phyloP scores from a whole-genome alignment of 37 sponge, comb jelly and placozoan species.

The Aphrocallistes beatrix region DNA sequence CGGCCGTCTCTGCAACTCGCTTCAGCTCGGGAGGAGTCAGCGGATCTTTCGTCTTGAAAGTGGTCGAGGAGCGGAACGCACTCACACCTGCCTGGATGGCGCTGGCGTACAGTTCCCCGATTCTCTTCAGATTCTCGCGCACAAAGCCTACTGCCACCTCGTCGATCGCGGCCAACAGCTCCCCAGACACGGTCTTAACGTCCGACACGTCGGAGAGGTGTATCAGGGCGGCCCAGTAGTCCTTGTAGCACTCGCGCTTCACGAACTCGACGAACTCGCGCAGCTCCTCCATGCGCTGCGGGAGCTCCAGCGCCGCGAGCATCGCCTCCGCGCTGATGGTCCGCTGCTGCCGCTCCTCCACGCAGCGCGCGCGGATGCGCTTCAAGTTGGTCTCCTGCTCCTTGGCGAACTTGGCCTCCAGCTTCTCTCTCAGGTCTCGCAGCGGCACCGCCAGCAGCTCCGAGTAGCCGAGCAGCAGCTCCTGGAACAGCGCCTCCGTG shows the following conservation, averaged over 20 bases:
- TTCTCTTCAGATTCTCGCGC: neutral
- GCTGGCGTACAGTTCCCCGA: neutral
- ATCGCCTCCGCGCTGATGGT: neutral
- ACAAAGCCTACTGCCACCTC: neutral
- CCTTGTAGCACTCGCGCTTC: neutral
- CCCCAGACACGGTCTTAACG: neutral
- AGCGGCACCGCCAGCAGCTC: constrained; percentile 26
- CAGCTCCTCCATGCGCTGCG: neutral
- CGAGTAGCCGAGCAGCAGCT: constrained; percentile 60
- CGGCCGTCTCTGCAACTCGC: neutral
- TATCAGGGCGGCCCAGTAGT: neutral
- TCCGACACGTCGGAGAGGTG: neutral
- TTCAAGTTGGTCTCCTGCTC: constrained; percentile 49
- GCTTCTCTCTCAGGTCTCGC: constrained; percentile 8
- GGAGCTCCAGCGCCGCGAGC: neutral
- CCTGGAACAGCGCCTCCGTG: constrained; percentile 35
- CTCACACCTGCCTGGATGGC: neutral
- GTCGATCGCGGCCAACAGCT: neutral
- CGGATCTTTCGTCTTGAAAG: neutral
- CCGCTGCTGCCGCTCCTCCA: neutral
- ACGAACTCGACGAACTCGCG: neutral
- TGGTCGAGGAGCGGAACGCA: neutral
- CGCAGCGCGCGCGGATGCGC: constrained; percentile 55
- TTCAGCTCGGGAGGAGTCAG: neutral
- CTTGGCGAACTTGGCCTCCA: constrained; percentile 45